Percentiles rank a stretch among this genome's conserved stretches.
Evolutionary conservation across 2,888 invertebrate species (phyloP).

Genomic region (Agrilus mali): DNA sequence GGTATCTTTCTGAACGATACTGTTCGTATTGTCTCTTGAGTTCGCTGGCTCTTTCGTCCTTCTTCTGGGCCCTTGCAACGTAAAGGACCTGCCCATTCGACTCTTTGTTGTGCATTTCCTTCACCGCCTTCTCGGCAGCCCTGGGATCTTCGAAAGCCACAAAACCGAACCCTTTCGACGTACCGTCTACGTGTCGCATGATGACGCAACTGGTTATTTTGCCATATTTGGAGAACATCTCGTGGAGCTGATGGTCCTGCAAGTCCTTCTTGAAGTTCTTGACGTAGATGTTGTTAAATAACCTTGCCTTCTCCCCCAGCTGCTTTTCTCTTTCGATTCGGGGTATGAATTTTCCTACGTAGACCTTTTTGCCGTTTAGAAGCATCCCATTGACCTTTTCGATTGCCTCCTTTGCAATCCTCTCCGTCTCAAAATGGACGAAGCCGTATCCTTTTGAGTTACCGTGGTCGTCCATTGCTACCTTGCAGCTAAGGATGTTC

Average conservation of each 20-base stretch:
- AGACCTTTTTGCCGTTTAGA: constrained; percentile 94
- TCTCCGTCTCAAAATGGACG: constrained; percentile 97
- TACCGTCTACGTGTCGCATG: constrained; percentile 82
- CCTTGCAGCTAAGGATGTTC: constrained; percentile 96
- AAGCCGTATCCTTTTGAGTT: constrained; percentile 95
- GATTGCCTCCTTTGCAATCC: constrained; percentile 93
- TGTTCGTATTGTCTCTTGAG: constrained; percentile 92
- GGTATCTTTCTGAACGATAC: constrained; percentile 80
- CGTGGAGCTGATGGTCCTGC: constrained; percentile 74
- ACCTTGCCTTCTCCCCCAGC: constrained; percentile 86
- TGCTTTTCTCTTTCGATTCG: constrained; percentile 94
- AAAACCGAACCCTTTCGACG: constrained; percentile 98
- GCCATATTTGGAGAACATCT: constrained; percentile 86
- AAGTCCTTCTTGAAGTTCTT: constrained; percentile 95
- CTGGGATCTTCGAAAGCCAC: constrained; percentile 96
- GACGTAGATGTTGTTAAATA: constrained; percentile 96
- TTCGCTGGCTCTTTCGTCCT: constrained; percentile 92
- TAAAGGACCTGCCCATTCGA: constrained; percentile 64
- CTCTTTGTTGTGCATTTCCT: constrained; percentile 81
- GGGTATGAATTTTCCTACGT: constrained; percentile 95
- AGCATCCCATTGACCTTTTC: constrained; percentile 98
- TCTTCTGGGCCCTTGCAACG: constrained; percentile 97
- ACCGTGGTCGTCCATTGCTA: constrained; percentile 88
- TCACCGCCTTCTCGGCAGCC: constrained; percentile 84
- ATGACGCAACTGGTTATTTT: constrained; percentile 83